phyloP scores from a whole-genome alignment of 2,113 vertebrate species.

The Zingel zingel region DNA sequence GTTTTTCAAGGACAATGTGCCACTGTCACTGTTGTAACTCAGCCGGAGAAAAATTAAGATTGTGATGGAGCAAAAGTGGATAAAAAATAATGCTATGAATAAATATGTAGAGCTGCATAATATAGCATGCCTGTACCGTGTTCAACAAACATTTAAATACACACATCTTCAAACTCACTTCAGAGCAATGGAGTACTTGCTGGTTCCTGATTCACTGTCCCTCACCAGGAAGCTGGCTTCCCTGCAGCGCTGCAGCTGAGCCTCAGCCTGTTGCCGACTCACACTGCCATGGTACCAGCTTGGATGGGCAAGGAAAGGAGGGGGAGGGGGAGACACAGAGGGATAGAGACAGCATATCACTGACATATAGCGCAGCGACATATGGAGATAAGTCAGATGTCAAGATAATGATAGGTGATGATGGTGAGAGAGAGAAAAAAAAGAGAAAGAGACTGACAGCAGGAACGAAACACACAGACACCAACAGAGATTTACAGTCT shows the following conservation, averaged over 20 bases:
- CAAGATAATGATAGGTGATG: conserved; percentile 43
- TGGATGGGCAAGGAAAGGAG: conserved; percentile 10
- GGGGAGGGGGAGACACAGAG: background rate
- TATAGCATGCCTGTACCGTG: conserved; percentile 5
- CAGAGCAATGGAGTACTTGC: conserved; percentile 96
- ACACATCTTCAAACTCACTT: conserved; percentile 88
- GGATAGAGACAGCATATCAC: conserved; percentile 52
- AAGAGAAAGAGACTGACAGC: background rate
- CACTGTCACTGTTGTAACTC: background rate
- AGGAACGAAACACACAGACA: background rate
- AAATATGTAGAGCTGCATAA: conserved; percentile 23
- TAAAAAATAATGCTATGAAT: conserved; percentile 1
- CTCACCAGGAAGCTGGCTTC: conserved; percentile 96
- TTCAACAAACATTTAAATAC: conserved; percentile 8
- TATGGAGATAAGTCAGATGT: conserved; percentile 68
- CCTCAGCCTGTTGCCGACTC: conserved; percentile 93
- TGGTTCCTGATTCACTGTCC: conserved; percentile 94
- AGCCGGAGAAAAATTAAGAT: background rate
- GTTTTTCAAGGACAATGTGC: background rate
- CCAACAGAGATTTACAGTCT: conserved; percentile 13
- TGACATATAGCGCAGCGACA: conserved; percentile 58
- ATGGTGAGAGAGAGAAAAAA: conserved; percentile 8
- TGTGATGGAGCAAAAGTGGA: background rate
- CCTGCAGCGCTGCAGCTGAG: conserved; percentile 90
- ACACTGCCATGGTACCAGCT: conserved; percentile 98